Evolutionary conservation across 2,888 invertebrate species (phyloP), one percentile per base, ranked within the genome.

Genomic region (Drosophila anceps): DNA sequence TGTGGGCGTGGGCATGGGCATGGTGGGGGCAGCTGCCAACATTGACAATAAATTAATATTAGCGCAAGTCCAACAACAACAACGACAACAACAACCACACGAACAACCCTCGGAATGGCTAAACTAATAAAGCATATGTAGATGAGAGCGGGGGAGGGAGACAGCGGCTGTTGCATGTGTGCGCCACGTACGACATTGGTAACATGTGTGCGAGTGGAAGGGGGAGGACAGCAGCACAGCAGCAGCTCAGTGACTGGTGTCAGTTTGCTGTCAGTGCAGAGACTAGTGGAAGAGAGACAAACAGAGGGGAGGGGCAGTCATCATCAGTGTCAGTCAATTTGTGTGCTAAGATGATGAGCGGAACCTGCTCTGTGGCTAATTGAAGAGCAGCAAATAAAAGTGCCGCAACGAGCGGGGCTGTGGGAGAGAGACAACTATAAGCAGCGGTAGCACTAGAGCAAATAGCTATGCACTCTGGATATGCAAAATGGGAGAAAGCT

Each of bases 41-140:
- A 83, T 69, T 74, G 82, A 79, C 88, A 84, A 87, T 86, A 86
- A 89, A 87, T 86, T 86, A 87, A 81, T 84, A 86, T 84, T 84
- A 84, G 80, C 84, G 73, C 50, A 55, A 51, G 65, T 39, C 73
- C 73, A 73, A 51, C 62, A 63, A 18, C 71, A 70, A 51, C 51
- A 62, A 10, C 68, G 65, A 39, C 51, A 59, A 51, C 51, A 62
- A 10, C 68, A 70, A 39, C 51, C 55, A 43, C 62, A 60, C 59
- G 43, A 62, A 1, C 70, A 53, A 69, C 77, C 86, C 74, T 53
- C 61, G 61, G 63, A 51, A 58, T 54, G 70, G 75, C 66, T 80
- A 82, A 84, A 80, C 84, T 84, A 84, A 84, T 84, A 84, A 84
- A 84, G 82, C 84, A 84, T 84, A 84, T 86, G 84, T 76, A 82